Percentiles rank a stretch among this genome's conserved stretches.
Conservation (phyloP, 2,797 vertebrate species). For the Tarsius wallacei region DNA sequence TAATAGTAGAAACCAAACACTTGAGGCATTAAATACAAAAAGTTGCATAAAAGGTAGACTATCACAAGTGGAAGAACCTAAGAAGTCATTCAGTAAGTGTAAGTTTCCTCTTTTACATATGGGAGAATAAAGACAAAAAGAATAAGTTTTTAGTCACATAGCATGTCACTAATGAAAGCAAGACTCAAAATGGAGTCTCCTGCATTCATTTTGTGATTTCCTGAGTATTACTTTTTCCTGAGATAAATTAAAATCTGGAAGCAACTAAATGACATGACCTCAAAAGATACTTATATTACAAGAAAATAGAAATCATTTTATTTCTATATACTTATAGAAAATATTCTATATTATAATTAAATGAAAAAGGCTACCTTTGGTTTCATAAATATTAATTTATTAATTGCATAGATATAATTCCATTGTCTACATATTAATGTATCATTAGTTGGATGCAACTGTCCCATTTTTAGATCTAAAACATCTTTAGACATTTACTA, state of each 20-base stretch:
- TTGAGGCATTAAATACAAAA: background rate
- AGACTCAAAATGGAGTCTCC: background rate
- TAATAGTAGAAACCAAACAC: background rate
- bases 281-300: background rate
- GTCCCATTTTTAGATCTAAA: background rate
- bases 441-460: background rate
- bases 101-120: background rate
- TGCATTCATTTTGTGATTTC: background rate
- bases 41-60: background rate
- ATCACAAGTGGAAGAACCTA: background rate
- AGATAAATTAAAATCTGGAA: conserved; percentile 19
- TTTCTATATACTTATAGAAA: too few relatives aligned
- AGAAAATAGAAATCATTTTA: background rate
- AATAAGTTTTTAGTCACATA: background rate
- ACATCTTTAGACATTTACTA: background rate
- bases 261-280: background rate
- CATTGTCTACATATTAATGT: background rate
- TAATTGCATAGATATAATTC: background rate
- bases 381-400: background rate
- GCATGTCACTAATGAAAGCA: conserved; percentile 4
- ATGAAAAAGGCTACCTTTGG: background rate
- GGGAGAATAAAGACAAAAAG: background rate
- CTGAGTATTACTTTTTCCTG: background rate
- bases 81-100: background rate
- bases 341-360: background rate